Evolutionary conservation across 1,140 invertebrate genomes (phyloP).

Genomic region (Drosophila nebulosa): DNA sequence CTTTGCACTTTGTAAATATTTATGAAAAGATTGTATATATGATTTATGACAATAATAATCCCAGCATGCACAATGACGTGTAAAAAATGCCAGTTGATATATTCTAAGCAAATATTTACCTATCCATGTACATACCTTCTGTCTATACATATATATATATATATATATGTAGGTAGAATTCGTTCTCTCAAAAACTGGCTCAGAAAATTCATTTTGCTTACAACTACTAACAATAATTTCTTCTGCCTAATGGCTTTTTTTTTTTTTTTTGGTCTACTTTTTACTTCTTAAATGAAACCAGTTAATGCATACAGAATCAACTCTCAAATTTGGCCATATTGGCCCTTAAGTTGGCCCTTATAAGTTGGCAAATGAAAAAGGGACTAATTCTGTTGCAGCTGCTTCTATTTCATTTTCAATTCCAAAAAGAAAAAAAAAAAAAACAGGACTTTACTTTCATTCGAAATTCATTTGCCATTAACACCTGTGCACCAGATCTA

Average conservation of each 20-base stretch:
- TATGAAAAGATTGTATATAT: constrained; percentile 73
- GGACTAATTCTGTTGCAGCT: constrained; percentile 21
- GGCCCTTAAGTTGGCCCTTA: neutral
- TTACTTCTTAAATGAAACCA: neutral
- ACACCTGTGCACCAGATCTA: constrained; percentile 20
- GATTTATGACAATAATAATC: constrained; percentile 77
- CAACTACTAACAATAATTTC: too few species aligned
- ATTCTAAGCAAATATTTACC: constrained; percentile 73
- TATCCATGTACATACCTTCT: neutral
- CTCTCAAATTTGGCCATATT: neutral
- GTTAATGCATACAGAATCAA: neutral
- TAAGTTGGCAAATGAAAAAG: neutral
- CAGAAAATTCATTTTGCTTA: too few species aligned
- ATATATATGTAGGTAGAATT: neutral
- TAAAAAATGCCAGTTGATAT: constrained; percentile 75
- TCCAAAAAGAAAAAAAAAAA: neutral
- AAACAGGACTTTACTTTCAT: constrained; percentile 23
- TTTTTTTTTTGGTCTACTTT: too few species aligned
- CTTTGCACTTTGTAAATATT: constrained; percentile 70
- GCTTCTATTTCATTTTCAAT: neutral
- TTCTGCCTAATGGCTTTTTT: too few species aligned
- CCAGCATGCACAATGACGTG: constrained; percentile 76
- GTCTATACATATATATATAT: neutral
- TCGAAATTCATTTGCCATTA: constrained; percentile 54
- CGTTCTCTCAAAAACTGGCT: too few species aligned